Conservation (phyloP, 2,113 vertebrate species). For the Osmerus eperlanus region DNA sequence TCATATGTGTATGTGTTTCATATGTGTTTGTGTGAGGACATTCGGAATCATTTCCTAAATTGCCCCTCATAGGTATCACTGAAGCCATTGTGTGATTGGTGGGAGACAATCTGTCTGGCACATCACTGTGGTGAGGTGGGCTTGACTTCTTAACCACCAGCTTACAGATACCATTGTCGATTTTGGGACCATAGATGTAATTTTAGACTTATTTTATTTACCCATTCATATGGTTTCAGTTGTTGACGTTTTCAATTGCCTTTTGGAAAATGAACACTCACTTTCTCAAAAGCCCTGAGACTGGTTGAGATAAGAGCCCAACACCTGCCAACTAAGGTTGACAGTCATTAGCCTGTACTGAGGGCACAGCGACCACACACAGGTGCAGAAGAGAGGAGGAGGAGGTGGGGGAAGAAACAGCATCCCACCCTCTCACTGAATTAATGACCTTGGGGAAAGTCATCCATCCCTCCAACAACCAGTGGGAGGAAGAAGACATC, state of each 20-base stretch:
- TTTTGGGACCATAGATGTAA: too few relatives aligned
- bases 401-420: slow-evolving; percentile 4
- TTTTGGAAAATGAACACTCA: too few relatives aligned
- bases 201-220: too few relatives aligned
- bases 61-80: slow-evolving; percentile 22
- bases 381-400: background rate
- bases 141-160: too few relatives aligned
- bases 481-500: slow-evolving; percentile 7
- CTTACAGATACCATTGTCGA: too few relatives aligned
- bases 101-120: background rate
- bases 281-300: background rate
- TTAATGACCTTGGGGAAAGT: slow-evolving; percentile 50
- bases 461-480: slow-evolving; percentile 49
- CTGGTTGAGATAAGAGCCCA: background rate
- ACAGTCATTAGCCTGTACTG: background rate
- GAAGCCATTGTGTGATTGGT: slow-evolving; percentile 25
- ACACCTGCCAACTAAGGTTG: background rate
- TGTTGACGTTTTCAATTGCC: too few relatives aligned
- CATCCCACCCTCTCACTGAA: slow-evolving; percentile 40
- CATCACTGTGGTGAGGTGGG: background rate
- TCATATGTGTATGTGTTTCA: background rate
- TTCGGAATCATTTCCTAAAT: background rate
- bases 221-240: too few relatives aligned
- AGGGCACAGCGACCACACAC: background rate
- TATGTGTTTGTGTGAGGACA: background rate